Conservation (phyloP, 2,888 invertebrate species). For the Serripes groenlandicus region DNA sequence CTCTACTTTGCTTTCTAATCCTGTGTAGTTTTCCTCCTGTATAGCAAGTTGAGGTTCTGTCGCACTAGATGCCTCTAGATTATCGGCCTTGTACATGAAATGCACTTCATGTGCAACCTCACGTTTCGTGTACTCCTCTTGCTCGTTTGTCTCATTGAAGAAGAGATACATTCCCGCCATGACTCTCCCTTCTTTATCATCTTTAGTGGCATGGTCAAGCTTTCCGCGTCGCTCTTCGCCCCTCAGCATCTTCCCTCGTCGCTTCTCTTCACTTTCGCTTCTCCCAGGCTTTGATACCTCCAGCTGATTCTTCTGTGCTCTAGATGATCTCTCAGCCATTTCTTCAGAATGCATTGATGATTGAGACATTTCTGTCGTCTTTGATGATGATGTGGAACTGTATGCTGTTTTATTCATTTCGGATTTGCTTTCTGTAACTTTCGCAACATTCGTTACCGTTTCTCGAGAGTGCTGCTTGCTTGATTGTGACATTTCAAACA, state of each 20-base stretch:
- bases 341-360: background rate
- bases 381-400: background rate
- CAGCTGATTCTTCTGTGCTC: background rate
- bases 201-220: conserved; percentile 24
- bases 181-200: conserved; percentile 39
- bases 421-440: too few species aligned
- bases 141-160: conserved; percentile 7
- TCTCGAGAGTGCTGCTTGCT: too few species aligned
- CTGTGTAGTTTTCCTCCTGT: background rate
- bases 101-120: conserved; percentile 23
- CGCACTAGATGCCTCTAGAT: background rate
- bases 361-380: background rate
- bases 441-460: too few species aligned
- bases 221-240: conserved; percentile 29
- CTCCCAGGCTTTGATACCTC: background rate
- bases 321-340: too few species aligned
- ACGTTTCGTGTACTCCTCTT: conserved; percentile 10
- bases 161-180: conserved; percentile 52
- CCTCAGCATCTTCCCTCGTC: conserved; percentile 24
- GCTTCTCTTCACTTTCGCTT: background rate
- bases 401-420: too few species aligned
- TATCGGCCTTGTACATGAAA: conserved; percentile 21
- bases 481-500: background rate
- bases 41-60: background rate
- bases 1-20: background rate